phyloP scores from a whole-genome alignment of 2,888 invertebrate species.

The Xylota segnis region DNA sequence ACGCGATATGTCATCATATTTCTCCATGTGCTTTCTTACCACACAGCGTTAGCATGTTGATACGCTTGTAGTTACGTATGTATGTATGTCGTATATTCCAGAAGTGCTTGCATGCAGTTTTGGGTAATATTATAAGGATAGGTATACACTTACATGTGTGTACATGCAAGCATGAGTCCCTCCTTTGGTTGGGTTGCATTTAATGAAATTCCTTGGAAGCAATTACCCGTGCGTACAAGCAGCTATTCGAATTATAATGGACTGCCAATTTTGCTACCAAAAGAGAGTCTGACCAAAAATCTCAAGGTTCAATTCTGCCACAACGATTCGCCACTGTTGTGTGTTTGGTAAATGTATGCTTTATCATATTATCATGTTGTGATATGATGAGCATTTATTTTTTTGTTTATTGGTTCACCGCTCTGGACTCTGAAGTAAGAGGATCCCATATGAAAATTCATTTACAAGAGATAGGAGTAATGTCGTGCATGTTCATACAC shows the following conservation, averaged over 20 bases:
- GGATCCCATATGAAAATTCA: background rate
- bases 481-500: constrained; percentile 8
- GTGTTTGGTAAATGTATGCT: constrained; percentile 1
- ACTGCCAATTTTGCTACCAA: constrained; percentile 1
- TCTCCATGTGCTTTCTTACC: constrained; percentile 77
- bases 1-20: constrained; percentile 85
- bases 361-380: constrained; percentile 14
- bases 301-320: background rate
- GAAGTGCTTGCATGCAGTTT: constrained; percentile 29
- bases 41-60: constrained; percentile 36
- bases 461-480: background rate
- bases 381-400: constrained; percentile 10
- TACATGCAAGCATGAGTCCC: background rate
- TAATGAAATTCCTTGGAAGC: constrained; percentile 32
- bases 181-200: constrained; percentile 29
- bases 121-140: background rate
- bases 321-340: background rate
- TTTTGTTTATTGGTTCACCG: background rate
- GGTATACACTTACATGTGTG: background rate
- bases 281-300: constrained; percentile 11
- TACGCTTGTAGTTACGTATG: constrained; percentile 2
- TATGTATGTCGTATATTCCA: background rate
- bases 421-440: background rate
- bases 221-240: constrained; percentile 39
- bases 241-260: constrained; percentile 19